Evolutionary conservation across 2,113 vertebrate genomes (phyloP), one percentile per base, ranked within the genome.

Genomic region (Ptilorrhoa leucosticta): DNA sequence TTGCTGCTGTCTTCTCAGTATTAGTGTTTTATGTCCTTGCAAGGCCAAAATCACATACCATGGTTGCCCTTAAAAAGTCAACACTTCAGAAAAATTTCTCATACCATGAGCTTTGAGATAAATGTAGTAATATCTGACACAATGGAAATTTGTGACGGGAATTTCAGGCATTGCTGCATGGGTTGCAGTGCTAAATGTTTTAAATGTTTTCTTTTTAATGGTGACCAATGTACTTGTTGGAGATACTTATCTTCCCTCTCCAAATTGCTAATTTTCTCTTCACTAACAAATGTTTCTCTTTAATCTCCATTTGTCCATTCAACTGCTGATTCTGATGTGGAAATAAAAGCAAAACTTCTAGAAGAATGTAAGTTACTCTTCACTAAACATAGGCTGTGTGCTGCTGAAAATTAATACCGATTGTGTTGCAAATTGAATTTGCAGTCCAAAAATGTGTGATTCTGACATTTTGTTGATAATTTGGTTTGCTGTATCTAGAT

Each of bases 351-450:
- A 97, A 99, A 99, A 99, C 98, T 99, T 98, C 99, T 99, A 98
- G 98, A 99, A 97, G 98, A 98, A 99, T 98, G 99, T 99, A 99
- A 99, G 99, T 99, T 97, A 89, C 95, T 92, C 77, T 95, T 90
- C 86, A 83, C 83, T 95, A 94, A 93, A 96, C 63, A 47, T 95
- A 89, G 86, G 91, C 71, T 93, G 81, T 76, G 91, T 97, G 91
- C 69, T 96, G 94, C 75, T 93, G 78, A 84, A 85, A 95, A 77
- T 92, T 96, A 96, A 80, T 96, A 45, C 39, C n/a, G 85, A 93
- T 95, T 91, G 83, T 96, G 45, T 65, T 90, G 68, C 72, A 71
- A 78, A 87, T 91, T 82, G 70, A 75, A 87, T 83, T 89, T 93
- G 61, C 69, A 86, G 93, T 97, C 90, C 72, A 90, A 95, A 96